phyloP scores from a whole-genome alignment of 2,888 invertebrate genomes.

The Diarsia dahlii region DNA sequence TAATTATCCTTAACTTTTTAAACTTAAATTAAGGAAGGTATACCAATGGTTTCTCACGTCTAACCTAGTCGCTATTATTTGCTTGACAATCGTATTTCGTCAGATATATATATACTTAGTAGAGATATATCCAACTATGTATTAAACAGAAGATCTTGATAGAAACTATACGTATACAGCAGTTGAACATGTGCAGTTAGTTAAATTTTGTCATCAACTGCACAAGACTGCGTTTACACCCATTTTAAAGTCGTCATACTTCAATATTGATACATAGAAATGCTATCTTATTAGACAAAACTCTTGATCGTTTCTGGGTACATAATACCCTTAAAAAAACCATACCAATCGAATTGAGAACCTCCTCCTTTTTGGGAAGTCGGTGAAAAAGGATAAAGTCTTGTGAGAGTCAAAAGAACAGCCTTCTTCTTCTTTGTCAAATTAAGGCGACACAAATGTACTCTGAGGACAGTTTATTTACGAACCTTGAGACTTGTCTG shows the following conservation, averaged over 20 bases:
- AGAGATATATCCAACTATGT: background rate
- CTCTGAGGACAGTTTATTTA: no score
- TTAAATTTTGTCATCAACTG: background rate
- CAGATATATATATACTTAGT: background rate
- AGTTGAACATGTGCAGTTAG: background rate
- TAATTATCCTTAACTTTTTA: background rate
- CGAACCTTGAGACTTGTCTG: no score
- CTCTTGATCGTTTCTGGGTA: background rate
- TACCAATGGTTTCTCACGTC: background rate
- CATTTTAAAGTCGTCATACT: no score
- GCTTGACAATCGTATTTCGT: background rate
- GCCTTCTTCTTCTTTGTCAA: no score
- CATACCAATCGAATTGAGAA: no score
- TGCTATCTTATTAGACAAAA: background rate
- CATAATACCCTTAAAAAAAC: no score
- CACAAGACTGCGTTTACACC: background rate
- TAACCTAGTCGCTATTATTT: background rate
- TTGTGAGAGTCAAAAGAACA: no score
- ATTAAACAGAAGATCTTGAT: constrained; percentile 3
- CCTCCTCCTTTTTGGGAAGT: no score
- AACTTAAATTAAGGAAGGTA: background rate
- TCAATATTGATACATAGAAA: no score
- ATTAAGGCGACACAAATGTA: no score
- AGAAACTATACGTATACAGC: background rate
- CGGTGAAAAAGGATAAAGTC: no score